These are phyloP conservation scores for Marisa cornuarietis DNA, from an alignment of 1,140 invertebrate species.

Conservation along the genomic window DNA sequence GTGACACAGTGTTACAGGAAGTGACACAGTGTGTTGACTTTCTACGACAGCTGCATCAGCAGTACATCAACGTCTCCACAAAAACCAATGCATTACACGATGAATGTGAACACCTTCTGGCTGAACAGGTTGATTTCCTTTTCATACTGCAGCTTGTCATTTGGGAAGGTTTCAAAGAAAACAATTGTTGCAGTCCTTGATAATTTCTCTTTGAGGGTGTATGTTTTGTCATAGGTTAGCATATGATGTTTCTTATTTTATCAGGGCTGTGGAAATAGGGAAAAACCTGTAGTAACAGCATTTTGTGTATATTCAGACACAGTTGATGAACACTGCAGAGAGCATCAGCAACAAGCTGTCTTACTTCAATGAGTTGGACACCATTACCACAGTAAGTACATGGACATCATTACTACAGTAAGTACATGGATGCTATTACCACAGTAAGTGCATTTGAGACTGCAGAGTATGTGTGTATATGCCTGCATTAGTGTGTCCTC, in stretches of 20 bases:
- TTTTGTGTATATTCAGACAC: slow-evolving; percentile 69
- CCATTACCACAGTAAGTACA: slow-evolving; percentile 74
- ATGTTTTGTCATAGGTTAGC: too few relatives aligned
- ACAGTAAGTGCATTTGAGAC: slow-evolving; percentile 66
- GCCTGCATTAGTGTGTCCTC: not conserved
- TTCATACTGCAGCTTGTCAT: not conserved
- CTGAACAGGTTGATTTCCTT: slow-evolving; percentile 75
- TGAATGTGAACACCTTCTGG: slow-evolving; percentile 87
- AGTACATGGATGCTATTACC: slow-evolving; percentile 76
- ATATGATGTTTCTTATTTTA: not conserved
- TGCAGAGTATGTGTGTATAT: not conserved
- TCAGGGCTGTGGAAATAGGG: not conserved
- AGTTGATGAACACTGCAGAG: slow-evolving; percentile 80
- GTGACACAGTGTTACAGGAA: slow-evolving; percentile 75
- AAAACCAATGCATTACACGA: slow-evolving; percentile 91
- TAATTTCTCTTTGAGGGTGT: not conserved
- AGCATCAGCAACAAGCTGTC: slow-evolving; percentile 82
- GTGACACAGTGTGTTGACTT: slow-evolving; percentile 78
- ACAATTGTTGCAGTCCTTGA: not conserved
- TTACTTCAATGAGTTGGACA: slow-evolving; percentile 87
- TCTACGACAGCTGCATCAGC: slow-evolving; percentile 76
- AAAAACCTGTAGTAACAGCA: not conserved
- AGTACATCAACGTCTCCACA: slow-evolving; percentile 85
- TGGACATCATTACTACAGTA: slow-evolving; percentile 80
- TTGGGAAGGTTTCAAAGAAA: too few relatives aligned